Evolutionary conservation across 2,797 vertebrate genomes (phyloP).

Genomic region (Microctenopoma lineatum): DNA sequence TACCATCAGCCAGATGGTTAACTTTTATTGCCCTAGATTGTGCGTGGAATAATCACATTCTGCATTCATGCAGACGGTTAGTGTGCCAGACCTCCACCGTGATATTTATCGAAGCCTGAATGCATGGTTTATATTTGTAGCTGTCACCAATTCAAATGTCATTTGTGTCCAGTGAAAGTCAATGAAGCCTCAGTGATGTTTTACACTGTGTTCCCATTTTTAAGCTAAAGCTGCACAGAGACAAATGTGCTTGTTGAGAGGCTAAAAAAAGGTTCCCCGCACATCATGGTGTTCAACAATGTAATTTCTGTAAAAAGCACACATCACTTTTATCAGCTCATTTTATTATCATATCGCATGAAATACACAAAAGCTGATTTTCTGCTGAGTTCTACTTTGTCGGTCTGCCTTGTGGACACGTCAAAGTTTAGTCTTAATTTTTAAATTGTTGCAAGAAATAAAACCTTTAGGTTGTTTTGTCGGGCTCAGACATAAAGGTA

Average conservation of each 20-base stretch:
- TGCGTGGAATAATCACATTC: constrained; percentile 69
- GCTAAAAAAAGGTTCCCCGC: neutral
- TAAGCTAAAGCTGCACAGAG: neutral
- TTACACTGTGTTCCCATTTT: neutral
- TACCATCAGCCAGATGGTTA: constrained; percentile 46
- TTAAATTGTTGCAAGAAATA: neutral
- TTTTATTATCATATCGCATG: neutral
- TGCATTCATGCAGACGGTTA: constrained; percentile 43
- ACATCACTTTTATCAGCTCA: neutral
- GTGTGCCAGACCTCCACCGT: constrained; percentile 17
- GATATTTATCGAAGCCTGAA: constrained; percentile 39
- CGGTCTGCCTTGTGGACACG: neutral
- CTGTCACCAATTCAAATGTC: constrained; percentile 14
- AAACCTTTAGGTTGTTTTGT: neutral
- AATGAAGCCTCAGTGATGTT: neutral
- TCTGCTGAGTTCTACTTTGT: neutral
- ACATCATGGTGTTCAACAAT: neutral
- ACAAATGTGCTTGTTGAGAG: neutral
- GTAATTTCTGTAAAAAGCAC: neutral
- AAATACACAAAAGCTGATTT: neutral
- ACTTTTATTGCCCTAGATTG: constrained; percentile 63
- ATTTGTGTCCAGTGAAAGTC: constrained; percentile 6
- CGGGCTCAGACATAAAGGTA: neutral
- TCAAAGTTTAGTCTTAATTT: neutral
- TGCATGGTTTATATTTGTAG: constrained; percentile 16